phyloP scores from a whole-genome alignment of 2,113 vertebrate genomes.

The Dunckerocampus dactyliophorus region DNA sequence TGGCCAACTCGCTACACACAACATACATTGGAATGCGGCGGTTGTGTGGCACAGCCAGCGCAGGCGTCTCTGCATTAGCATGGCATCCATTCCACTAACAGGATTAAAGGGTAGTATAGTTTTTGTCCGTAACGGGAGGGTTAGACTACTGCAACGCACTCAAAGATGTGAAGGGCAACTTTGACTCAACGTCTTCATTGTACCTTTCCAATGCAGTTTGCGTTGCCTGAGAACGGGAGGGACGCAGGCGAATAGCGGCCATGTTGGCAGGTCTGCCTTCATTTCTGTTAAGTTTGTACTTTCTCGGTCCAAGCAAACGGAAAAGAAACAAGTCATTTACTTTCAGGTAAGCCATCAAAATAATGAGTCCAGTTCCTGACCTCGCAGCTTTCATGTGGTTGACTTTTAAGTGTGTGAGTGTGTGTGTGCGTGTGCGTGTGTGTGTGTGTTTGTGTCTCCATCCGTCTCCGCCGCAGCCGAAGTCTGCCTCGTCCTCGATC shows the following conservation, averaged over 20 bases:
- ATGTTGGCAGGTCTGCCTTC: too few species aligned
- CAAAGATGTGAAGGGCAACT: too few species aligned
- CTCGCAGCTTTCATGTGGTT: constrained; percentile 28
- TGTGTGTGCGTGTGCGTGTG: constrained; percentile 36
- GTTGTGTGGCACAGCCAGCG: constrained; percentile 16
- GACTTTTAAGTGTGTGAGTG: constrained; percentile 18
- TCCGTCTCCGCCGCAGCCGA: constrained; percentile 55
- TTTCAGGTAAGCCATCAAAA: constrained; percentile 1
- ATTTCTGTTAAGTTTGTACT: background rate
- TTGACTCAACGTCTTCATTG: too few species aligned
- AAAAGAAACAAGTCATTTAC: background rate
- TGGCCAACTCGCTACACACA: background rate
- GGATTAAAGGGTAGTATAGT: too few species aligned
- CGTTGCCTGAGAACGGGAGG: too few species aligned
- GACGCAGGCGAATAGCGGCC: too few species aligned
- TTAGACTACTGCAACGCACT: too few species aligned
- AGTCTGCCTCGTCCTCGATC: constrained; percentile 36
- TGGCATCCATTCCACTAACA: too few species aligned
- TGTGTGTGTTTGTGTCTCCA: constrained; percentile 45
- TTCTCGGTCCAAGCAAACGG: background rate
- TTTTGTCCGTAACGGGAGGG: too few species aligned
- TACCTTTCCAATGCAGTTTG: too few species aligned
- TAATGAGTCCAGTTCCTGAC: constrained; percentile 2
- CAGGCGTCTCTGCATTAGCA: too few species aligned
- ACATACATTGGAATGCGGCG: constrained; percentile 18